These are phyloP conservation scores for Itoplectis maculator DNA, from an alignment of 2,888 invertebrate species.

Conservation along the genomic window DNA sequence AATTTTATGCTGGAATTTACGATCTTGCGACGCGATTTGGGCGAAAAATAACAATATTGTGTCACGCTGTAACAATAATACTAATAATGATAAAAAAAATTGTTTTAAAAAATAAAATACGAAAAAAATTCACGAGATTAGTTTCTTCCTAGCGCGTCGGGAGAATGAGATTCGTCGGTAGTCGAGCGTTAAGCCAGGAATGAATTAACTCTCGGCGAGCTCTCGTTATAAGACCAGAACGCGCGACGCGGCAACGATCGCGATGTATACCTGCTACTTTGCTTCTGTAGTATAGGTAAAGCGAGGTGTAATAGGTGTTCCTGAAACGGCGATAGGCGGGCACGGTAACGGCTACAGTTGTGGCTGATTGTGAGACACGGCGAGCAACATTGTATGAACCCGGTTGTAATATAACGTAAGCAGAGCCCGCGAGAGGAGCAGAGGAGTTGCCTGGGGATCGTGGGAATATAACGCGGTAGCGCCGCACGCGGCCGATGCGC, in stretches of 20 bases:
- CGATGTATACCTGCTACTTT: not conserved
- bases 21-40: too few species aligned
- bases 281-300: slow-evolving; percentile 20
- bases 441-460: slow-evolving; percentile 31
- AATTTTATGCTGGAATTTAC: too few species aligned
- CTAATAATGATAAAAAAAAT: not conserved
- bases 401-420: slow-evolving; percentile 56
- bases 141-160: not conserved
- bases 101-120: not conserved
- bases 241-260: slow-evolving; percentile 23
- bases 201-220: slow-evolving; percentile 17
- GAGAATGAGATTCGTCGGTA: not conserved
- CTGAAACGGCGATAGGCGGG: slow-evolving; percentile 30
- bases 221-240: slow-evolving; percentile 24
- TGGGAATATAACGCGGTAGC: slow-evolving; percentile 50
- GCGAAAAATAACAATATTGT: too few species aligned
- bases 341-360: slow-evolving; percentile 3
- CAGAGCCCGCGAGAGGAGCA: slow-evolving; percentile 22
- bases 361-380: not conserved
- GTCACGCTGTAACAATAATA: not conserved
- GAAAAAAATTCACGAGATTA: not conserved
- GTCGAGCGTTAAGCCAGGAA: not conserved
- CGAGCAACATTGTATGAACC: slow-evolving; percentile 16
- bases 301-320: slow-evolving; percentile 36
- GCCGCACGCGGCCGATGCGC: slow-evolving; percentile 6